Evolutionary conservation across 2,113 vertebrate species (phyloP), one percentile per base, ranked within the genome.

Genomic region (Apus apus): DNA sequence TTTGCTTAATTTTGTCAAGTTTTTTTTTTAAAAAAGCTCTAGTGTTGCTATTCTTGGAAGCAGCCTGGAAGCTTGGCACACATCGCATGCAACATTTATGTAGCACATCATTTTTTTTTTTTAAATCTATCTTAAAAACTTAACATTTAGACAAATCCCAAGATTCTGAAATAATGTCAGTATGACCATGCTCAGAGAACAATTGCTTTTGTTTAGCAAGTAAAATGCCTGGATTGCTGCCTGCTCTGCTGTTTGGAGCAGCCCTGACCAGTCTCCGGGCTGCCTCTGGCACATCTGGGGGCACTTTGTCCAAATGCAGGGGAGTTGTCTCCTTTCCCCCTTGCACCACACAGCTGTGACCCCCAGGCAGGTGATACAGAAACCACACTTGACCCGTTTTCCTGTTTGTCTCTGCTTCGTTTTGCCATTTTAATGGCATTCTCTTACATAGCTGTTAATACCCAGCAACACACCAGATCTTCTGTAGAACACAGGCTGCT

Each of bases 331-430:
- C 32, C 8, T 17, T 11, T 16, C 6, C 17, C 48, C 72, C 29
- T 21, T 20, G 45, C 0, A 8, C 66, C 32, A 32, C 21, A 8
- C 40, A 8, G 80, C 43, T 3, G 3, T 19, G 43, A 11, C 15
- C 8, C 12, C 16, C 65, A 11, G 48, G 66, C 66, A 46, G 67
- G 61, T 38, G 3, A 1, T 1, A 3, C 53, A 60, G 56, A 65
- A 8, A 6, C 20, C 45, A 22, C 11, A 4, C 19, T 16, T 6
- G 0, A 11, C 1, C 30, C 1, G 0, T 4, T n/a, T 3, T n/a
- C 79, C 12, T 0, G 0, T 5, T 34, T 11, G 2, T 6, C 18
- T 12, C 17, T 15, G 64, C 72, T 51, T 38, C 48, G 5, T 27
- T 38, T 23, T 10, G n/a, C 68, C 18, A 3, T 8, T 46, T 18